Evolutionary conservation across 2,888 invertebrate genomes (phyloP).

Genomic region (Synanthedon tipuliformis): DNA sequence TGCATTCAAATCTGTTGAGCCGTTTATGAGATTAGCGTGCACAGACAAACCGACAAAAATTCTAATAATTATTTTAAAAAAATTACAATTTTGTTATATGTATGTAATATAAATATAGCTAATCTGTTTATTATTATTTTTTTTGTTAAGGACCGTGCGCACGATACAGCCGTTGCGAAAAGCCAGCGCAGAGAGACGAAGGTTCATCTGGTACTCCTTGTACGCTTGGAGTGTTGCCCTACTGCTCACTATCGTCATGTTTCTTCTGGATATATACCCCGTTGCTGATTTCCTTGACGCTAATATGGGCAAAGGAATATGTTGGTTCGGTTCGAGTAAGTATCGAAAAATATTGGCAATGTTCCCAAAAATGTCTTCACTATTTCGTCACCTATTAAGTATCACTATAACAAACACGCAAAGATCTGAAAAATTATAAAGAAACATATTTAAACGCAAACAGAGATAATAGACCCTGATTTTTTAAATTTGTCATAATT

Average conservation of each 20-base stretch:
- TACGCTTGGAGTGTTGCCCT: slow-evolving; percentile 79
- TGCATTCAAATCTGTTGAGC: no score
- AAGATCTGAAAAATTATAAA: not conserved
- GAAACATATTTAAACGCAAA: not conserved
- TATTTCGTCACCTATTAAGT: no score
- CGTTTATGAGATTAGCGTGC: no score
- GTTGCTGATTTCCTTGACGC: slow-evolving; percentile 58
- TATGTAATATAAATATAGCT: no score
- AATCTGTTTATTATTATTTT: not conserved
- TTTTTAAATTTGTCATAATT: no score
- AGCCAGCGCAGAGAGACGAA: slow-evolving; percentile 56
- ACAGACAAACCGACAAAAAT: no score
- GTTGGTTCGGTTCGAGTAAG: slow-evolving; percentile 76
- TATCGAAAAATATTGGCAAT: slow-evolving; percentile 5
- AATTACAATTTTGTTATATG: no score
- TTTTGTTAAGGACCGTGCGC: slow-evolving; percentile 49
- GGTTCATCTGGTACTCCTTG: slow-evolving; percentile 74
- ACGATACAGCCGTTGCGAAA: slow-evolving; percentile 56
- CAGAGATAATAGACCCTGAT: not conserved
- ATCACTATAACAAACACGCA: not conserved
- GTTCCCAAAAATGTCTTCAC: no score
- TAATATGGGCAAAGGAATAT: slow-evolving; percentile 70
- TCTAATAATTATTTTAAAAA: no score
- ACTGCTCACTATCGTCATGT: slow-evolving; percentile 64
- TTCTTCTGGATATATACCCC: slow-evolving; percentile 64